A percentile compares a stretch with the other conserved stretches of the same genome.
phyloP scores from a whole-genome alignment of 2,113 vertebrate species.

The Mellivora capensis region DNA sequence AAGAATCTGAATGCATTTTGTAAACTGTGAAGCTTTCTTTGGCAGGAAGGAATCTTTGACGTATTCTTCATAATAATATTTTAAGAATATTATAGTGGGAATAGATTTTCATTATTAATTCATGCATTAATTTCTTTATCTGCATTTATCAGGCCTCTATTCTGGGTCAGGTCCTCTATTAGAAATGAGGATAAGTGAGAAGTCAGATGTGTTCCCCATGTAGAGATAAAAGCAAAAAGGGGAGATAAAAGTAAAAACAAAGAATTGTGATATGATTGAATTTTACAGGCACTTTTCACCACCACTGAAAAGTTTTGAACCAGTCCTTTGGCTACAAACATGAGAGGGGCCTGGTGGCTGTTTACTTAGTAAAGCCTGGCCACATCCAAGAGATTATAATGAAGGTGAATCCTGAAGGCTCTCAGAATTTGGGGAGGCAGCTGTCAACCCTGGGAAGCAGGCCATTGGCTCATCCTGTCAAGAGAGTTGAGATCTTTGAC shows the following conservation, averaged over 20 bases:
- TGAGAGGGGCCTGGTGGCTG: too few relatives aligned
- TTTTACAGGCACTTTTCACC: not conserved
- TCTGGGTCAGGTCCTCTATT: not conserved
- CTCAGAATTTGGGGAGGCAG: not conserved
- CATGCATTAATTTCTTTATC: not conserved
- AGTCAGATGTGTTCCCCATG: not conserved
- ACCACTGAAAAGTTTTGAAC: not conserved
- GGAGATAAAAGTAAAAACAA: not conserved
- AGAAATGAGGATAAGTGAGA: not conserved
- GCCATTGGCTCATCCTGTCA: not conserved
- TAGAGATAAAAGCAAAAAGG: too few relatives aligned
- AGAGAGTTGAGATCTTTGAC: not conserved
- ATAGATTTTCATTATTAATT: not conserved
- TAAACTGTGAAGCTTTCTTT: not conserved
- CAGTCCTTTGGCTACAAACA: not conserved
- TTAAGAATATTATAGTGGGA: not conserved
- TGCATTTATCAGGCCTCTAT: not conserved
- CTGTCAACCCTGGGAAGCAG: not conserved
- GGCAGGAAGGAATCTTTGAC: not conserved
- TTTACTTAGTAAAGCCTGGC: not conserved
- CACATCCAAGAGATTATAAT: not conserved
- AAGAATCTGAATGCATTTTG: not conserved
- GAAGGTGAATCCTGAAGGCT: not conserved
- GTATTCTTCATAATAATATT: too few relatives aligned
- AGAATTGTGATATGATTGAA: not conserved